A percentile compares a stretch with the other conserved stretches of the same genome.
These are phyloP conservation scores for Fukomys damarensis DNA, from an alignment of 2,113 vertebrate species.

Conservation along the genomic window DNA sequence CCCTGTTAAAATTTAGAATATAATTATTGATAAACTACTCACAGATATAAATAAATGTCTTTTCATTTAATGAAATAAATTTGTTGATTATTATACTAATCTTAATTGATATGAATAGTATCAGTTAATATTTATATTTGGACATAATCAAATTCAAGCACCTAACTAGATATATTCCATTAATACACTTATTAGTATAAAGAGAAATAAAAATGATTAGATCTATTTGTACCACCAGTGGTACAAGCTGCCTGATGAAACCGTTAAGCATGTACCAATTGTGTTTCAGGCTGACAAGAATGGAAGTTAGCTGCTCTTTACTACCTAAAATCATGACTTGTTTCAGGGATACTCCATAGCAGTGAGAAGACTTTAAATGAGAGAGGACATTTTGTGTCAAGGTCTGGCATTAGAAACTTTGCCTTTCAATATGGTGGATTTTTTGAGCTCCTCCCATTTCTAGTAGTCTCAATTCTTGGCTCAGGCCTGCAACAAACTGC, in stretches of 20 bases:
- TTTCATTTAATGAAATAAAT: background rate
- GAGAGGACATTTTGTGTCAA: conserved; percentile 4
- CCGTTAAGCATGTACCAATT: background rate
- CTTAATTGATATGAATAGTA: background rate
- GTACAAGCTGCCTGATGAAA: background rate
- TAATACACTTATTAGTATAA: background rate
- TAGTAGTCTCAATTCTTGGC: conserved; percentile 73
- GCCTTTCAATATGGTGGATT: background rate
- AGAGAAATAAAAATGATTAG: background rate
- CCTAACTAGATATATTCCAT: background rate
- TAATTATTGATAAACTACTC: background rate
- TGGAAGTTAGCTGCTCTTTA: conserved; percentile 15
- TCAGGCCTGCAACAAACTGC: conserved; percentile 56
- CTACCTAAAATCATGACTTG: background rate
- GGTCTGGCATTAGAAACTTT: conserved; percentile 3
- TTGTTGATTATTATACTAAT: background rate
- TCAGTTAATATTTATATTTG: background rate
- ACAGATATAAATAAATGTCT: background rate
- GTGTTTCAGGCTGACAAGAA: background rate
- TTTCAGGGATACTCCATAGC: background rate
- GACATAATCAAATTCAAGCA: background rate
- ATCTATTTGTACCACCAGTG: background rate
- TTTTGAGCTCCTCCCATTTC: conserved; percentile 61
- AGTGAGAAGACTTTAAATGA: conserved; percentile 28
- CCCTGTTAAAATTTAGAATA: background rate